These are phyloP conservation scores for Nezara viridula DNA, from an alignment of 2,888 invertebrate species.

Conservation along the genomic window DNA sequence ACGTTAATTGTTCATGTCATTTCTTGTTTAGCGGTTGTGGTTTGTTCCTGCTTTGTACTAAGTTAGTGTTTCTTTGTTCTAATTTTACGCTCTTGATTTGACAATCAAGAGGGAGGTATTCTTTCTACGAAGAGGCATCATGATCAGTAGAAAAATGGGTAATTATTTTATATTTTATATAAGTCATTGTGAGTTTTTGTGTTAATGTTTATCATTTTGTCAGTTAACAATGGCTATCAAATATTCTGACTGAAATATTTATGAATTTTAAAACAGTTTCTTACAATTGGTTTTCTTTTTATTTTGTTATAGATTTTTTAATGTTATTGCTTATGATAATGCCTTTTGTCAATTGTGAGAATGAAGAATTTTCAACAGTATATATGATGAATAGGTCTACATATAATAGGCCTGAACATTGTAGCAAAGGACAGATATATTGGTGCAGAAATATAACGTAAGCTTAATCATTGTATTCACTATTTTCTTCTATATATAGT, in stretches of 20 bases:
- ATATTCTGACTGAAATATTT: neutral
- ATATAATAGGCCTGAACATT: constrained; percentile 64
- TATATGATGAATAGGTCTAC: neutral
- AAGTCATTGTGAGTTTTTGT: neutral
- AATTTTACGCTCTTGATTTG: neutral
- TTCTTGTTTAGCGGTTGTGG: neutral
- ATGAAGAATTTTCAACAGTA: neutral
- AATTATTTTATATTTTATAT: neutral
- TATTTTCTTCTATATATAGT: neutral
- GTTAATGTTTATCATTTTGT: neutral
- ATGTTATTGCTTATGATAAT: constrained; percentile 24
- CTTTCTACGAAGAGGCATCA: neutral
- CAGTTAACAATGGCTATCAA: neutral
- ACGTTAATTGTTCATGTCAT: neutral
- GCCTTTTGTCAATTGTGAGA: constrained; percentile 6
- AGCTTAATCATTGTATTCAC: constrained; percentile 66
- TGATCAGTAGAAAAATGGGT: neutral
- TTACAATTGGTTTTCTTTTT: neutral
- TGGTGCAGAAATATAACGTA: constrained; percentile 72
- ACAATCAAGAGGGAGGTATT: neutral
- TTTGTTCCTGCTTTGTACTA: neutral
- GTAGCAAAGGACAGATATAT: constrained; percentile 70
- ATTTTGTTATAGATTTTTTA: constrained; percentile 14
- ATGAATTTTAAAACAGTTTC: neutral
- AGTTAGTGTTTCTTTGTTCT: constrained; percentile 16